phyloP scores from a whole-genome alignment of 2,113 vertebrate species.

The Gambusia holbrooki region DNA sequence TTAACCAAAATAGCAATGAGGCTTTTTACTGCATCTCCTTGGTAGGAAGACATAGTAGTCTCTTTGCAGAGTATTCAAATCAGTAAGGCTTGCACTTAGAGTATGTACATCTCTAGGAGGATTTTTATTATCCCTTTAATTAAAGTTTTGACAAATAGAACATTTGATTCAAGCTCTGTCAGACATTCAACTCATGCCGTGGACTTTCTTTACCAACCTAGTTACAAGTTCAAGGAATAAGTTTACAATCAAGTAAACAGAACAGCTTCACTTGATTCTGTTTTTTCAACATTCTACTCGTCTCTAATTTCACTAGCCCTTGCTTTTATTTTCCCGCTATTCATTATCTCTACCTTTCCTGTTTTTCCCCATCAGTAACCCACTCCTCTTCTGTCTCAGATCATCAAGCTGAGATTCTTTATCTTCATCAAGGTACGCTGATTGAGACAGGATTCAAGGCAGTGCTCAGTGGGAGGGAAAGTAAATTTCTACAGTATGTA shows the following conservation, averaged over 20 bases:
- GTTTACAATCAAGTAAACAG: conserved; percentile 66
- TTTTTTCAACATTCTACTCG: conserved; percentile 10
- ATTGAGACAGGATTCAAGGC: conserved; percentile 35
- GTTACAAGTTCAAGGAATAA: conserved; percentile 50
- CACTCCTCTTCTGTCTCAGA: conserved; percentile 14
- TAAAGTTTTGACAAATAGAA: neutral
- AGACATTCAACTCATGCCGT: conserved; percentile 35
- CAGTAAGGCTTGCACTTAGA: neutral
- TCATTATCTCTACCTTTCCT: conserved; percentile 20
- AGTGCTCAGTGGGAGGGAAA: neutral
- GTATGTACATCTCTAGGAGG: neutral
- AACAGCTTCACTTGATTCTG: conserved; percentile 32
- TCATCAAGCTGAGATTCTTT: conserved; percentile 46
- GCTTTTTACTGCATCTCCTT: conserved; percentile 36
- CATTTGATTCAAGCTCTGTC: conserved; percentile 30
- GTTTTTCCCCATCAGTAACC: neutral
- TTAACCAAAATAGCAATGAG: conserved; percentile 61
- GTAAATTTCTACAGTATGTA: neutral
- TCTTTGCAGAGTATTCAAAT: conserved; percentile 14
- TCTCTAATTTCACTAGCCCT: conserved; percentile 23
- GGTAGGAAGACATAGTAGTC: conserved; percentile 37
- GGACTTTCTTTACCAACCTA: conserved; percentile 49
- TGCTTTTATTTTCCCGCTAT: conserved; percentile 9
- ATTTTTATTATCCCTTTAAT: neutral
- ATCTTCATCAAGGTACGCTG: conserved; percentile 33